Base-by-base conservation (phyloP, 2,113 vertebrate genomes). In the Corydoras maculifer region DNA sequence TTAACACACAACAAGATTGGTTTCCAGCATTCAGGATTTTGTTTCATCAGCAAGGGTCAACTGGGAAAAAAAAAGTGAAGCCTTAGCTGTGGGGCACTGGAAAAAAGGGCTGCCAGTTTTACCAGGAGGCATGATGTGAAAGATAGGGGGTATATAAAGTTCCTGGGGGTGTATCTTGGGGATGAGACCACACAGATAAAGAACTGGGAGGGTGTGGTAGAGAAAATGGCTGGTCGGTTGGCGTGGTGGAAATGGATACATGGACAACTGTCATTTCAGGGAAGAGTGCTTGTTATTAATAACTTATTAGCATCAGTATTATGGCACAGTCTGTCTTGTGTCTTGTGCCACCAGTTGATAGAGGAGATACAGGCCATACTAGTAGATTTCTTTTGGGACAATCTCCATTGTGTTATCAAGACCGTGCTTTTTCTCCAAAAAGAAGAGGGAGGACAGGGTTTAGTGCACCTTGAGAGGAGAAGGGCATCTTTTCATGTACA, bases 201-300 rank as follows among this genome's bases (percentile, higher is more conserved):
- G 25, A 72, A 65, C 32, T 73, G 43, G 1, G 1, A 25, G 18
- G 18, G n/a, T 65, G 18, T 9, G 30, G 25, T 25, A 25, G 70
- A 53, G 30, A 57, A 73, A 29, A 25, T 73, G 11, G 14, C 29
- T 50, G 25, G 43, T 3, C 2, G 10, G 8, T n/a, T 73, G 14
- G n/a, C 9, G 4, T 66, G 18, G 58, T 73, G 71, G 71, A 58
- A 30, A 10, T 65, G 62, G 71, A 14, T 66, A 4, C 53, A 58
- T 11, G 9, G 54, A 5, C 10, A 59, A 48, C 48, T 65, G 53
- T 73, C 71, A 14, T 59, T 58, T 29, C 66, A 54, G n/a, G 62
- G 54, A 14, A 35, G 62, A 32, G 18, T 58, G 10, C 12, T 73
- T 5, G 14, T 73, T 12, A 49, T 66, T 12, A 73, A 59, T 29